A percentile compares a stretch with the other conserved stretches of the same genome.
Evolutionary conservation across 2,113 vertebrate genomes (phyloP).

Genomic region (Phaethornis superciliosus): DNA sequence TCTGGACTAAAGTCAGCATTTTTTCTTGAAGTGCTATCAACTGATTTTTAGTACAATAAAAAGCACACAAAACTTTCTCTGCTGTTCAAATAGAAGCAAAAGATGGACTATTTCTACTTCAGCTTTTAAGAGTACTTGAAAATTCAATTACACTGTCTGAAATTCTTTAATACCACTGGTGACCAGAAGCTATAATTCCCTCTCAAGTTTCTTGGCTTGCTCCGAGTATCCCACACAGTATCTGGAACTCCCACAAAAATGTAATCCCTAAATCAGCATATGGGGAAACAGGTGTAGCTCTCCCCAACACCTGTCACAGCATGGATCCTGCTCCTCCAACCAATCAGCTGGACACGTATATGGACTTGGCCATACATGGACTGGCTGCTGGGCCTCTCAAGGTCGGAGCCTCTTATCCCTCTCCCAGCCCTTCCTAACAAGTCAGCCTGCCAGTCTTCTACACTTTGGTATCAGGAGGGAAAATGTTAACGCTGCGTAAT

Average conservation of each 20-base stretch:
- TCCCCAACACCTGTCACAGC: slow-evolving; percentile 78
- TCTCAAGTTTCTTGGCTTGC: slow-evolving; percentile 83
- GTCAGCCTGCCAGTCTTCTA: slow-evolving; percentile 58
- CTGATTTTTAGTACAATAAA: background rate
- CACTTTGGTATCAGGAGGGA: slow-evolving; percentile 68
- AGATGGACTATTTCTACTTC: background rate
- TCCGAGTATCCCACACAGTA: slow-evolving; percentile 60
- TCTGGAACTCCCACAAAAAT: slow-evolving; percentile 79
- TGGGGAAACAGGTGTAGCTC: slow-evolving; percentile 81
- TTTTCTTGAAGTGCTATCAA: background rate
- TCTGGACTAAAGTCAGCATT: background rate
- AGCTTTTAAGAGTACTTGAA: background rate
- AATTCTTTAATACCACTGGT: slow-evolving; percentile 62
- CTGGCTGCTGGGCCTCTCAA: slow-evolving; percentile 68
- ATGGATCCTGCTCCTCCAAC: slow-evolving; percentile 30
- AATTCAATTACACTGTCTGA: background rate
- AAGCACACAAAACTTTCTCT: background rate
- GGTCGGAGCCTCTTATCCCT: slow-evolving; percentile 73
- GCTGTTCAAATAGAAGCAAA: background rate
- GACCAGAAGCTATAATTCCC: slow-evolving; percentile 71
- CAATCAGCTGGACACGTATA: slow-evolving; percentile 74
- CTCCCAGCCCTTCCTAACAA: slow-evolving; percentile 51
- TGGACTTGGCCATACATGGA: slow-evolving; percentile 83
- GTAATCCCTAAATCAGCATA: slow-evolving; percentile 80
- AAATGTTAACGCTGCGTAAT: slow-evolving; percentile 67